phyloP scores from a whole-genome alignment of 1,140 invertebrate species.

The Plectrocnemia conspersa region DNA sequence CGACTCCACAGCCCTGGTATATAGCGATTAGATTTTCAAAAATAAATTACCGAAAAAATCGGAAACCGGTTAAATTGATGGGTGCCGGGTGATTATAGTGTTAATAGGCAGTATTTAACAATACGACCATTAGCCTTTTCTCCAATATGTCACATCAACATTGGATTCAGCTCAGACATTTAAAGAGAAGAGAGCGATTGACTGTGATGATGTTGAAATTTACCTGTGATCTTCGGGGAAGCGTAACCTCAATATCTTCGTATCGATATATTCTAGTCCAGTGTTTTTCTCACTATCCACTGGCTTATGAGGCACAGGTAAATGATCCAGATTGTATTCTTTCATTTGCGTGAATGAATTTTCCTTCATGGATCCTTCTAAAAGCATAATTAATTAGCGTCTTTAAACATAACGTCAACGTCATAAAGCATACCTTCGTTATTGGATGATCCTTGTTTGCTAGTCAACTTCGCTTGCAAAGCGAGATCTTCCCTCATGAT shows the following conservation, averaged over 20 bases:
- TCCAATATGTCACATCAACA: no score
- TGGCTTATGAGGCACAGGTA: constrained; percentile 33
- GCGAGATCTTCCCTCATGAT: constrained; percentile 77
- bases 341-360: constrained; percentile 38
- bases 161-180: no score
- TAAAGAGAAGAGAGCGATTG: no score
- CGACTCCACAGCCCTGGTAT: no score
- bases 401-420: neutral
- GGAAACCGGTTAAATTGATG: no score
- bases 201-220: constrained; percentile 19
- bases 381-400: neutral
- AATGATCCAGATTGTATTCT: constrained; percentile 34
- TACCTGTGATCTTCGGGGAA: constrained; percentile 62
- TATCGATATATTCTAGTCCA: constrained; percentile 56
- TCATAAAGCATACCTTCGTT: neutral
- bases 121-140: no score
- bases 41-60: no score
- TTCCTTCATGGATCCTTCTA: constrained; percentile 35
- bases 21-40: no score
- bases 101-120: no score
- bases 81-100: no score
- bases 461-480: constrained; percentile 45
- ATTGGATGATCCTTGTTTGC: neutral
- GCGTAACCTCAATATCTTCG: constrained; percentile 59
- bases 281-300: constrained; percentile 38